These are phyloP conservation scores for Leucopsar rothschildi DNA, from an alignment of 2,113 vertebrate genomes.

Conservation along the genomic window DNA sequence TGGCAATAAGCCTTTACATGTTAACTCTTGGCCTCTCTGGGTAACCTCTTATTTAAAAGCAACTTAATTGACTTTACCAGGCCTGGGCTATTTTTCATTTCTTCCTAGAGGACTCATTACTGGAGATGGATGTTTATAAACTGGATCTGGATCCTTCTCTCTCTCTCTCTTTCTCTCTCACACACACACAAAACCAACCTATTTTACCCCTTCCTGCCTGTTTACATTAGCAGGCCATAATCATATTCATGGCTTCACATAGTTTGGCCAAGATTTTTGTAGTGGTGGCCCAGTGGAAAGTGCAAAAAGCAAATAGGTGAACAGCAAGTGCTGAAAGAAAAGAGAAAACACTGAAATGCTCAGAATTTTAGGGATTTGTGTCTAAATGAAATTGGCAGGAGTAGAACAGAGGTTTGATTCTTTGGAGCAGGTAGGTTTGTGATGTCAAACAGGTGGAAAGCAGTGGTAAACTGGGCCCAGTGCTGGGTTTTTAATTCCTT, in stretches of 20 bases:
- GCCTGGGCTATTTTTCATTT: constrained; percentile 52
- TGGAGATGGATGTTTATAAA: constrained; percentile 32
- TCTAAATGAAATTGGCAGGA: neutral
- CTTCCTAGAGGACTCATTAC: constrained; percentile 52
- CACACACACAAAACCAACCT: neutral
- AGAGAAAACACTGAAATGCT: neutral
- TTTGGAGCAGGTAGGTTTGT: neutral
- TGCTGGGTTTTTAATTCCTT: neutral
- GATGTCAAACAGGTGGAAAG: neutral
- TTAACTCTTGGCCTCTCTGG: constrained; percentile 55
- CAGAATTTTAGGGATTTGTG: neutral
- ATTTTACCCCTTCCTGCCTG: constrained; percentile 54
- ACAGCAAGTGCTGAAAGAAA: neutral
- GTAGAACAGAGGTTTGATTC: neutral
- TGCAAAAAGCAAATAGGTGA: neutral
- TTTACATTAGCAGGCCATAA: constrained; percentile 23
- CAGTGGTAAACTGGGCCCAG: neutral
- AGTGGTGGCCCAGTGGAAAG: neutral
- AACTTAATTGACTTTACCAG: constrained; percentile 61
- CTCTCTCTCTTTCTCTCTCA: neutral
- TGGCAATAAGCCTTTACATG: constrained; percentile 37
- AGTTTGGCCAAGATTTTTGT: neutral
- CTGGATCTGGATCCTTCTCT: constrained; percentile 47
- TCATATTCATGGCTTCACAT: neutral
- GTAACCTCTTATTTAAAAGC: constrained; percentile 63